Evolutionary conservation across 2,113 vertebrate genomes (phyloP), one percentile per base, ranked within the genome.

Genomic region (Proterorhinus semilunaris): DNA sequence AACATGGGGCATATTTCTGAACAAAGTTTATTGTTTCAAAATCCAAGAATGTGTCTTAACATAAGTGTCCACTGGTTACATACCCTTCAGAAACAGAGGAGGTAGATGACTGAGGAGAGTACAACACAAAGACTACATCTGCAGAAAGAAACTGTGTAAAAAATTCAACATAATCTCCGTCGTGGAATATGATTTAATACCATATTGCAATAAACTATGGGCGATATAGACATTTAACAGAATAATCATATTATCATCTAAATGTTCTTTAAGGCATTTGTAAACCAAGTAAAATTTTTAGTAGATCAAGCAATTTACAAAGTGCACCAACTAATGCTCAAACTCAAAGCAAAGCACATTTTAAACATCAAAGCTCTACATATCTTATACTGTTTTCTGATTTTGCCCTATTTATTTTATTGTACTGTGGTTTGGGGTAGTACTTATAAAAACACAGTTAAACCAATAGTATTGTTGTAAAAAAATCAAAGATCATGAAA

Each of bases 1-100:
- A 43, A 61, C 44, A 69, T 66, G 74, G 68, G 67, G 46, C 44
- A 17, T 45, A 64, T 81, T 74, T 76, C 65, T 78, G 15, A 66
- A 66, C 13, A 1, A 72, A 44, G 62, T 88, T 89, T 85, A 90
- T 82, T 87, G 61, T 85, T 74, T 79, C 48, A 76, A 83, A 86
- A 75, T 12, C 75, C 72, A 82, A 57, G 49, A 83, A 80, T 0
- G 68, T 75, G 63, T 81, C 74, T 76, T 65, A 79, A 79, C 75
- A 79, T 72, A 67, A 77, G 66, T 55, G 68, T 67, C 43, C 63
- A 66, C 46, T 63, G 46, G 75, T 71, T n/a, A 80, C 74, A 61
- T 71, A 74, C 72, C 72, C 78, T 85, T 81, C 65, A 52, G 68
- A 78, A 58, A 77, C 69, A 45, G 59, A 11, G 1, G 82, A 89